Percentiles rank a stretch among this genome's conserved stretches.
phyloP scores from a whole-genome alignment of 2,888 invertebrate genomes.

The Tipula helvola region DNA sequence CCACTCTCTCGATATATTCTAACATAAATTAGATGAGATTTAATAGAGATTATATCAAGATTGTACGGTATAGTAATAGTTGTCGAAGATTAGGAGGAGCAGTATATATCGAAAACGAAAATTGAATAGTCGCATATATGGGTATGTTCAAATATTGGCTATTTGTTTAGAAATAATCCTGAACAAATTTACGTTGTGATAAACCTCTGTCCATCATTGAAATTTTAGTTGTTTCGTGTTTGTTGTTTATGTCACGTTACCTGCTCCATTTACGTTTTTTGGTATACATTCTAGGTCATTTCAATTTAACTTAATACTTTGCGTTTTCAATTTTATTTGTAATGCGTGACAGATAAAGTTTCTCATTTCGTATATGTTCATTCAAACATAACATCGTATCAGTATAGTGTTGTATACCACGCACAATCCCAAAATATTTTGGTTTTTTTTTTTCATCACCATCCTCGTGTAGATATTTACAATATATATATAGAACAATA shows the following conservation, averaged over 20 bases:
- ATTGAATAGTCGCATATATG: background rate
- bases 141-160: background rate
- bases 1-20: background rate
- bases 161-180: background rate
- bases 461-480: background rate
- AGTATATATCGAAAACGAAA: background rate
- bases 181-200: background rate
- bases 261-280: background rate
- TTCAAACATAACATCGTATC: background rate
- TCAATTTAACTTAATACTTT: background rate
- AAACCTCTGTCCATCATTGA: background rate
- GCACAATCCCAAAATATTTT: background rate
- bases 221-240: background rate
- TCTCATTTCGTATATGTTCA: background rate
- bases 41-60: background rate
- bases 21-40: background rate
- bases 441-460: background rate
- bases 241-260: background rate
- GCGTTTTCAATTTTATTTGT: background rate
- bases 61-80: background rate
- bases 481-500: background rate
- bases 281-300: background rate
- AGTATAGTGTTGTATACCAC: background rate
- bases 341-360: background rate
- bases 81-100: background rate